Evolutionary conservation across 2,888 invertebrate genomes (phyloP), one percentile per base, ranked within the genome.

Genomic region (Plebejus argus): DNA sequence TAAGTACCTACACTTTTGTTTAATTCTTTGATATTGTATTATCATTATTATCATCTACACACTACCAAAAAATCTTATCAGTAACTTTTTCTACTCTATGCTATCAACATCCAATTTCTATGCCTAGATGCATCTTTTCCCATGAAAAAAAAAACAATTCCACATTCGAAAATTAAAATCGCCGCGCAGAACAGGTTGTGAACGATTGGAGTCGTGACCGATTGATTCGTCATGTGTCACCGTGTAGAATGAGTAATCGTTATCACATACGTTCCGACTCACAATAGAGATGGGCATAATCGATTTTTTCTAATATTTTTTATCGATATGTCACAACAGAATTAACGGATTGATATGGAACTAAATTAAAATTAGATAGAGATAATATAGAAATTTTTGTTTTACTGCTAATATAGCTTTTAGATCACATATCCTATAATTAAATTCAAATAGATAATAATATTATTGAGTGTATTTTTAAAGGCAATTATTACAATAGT

Each of bases 171-270:
- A 20, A 20, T 72, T 45, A 72, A 72, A 49, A 72, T 77, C 56
- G 77, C 77, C 39, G 35, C 72, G 72, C 77, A 56, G 77, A 77
- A 77, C 77, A 77, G 77, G 77, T 77, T 72, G 82, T 78, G 80
- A 79, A 79, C 82, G 82, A 85, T 87, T 86, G 86, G 88, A 88
- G 88, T 86, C 85, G 89, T 85, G 84, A 84, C 88, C 80, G 89
- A 92, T 92, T 90, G 92, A 93, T 93, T 92, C 91, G 92, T 93
- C 87, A 91, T 90, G 89, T 93, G 93, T 92, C 92, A 86, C 92
- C 92, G 91, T 92, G 85, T 79, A 88, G 86, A 93, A 93, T 93
- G 93, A 93, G 87, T 93, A 93, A 93, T 93, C 88, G 90, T 85
- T 83, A 85, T 84, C 85, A 81, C 78, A 81, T 81, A 82, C 80